Conservation (phyloP, 2,797 vertebrate species). For the Uromys caudimaculatus region DNA sequence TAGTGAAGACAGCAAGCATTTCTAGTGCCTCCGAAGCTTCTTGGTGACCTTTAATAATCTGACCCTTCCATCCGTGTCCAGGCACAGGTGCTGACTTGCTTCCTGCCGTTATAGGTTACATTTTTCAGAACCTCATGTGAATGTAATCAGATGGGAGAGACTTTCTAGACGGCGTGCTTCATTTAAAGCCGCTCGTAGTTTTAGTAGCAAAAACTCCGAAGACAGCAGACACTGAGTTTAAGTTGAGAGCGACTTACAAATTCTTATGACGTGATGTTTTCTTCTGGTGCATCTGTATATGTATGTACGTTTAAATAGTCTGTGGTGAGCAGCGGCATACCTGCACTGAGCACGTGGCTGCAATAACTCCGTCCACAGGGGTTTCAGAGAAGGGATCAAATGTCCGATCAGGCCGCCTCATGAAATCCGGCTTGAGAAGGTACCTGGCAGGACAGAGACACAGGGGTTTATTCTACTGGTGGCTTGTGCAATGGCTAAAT, state of each 20-base stretch:
- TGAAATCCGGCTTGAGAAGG: constrained; percentile 97
- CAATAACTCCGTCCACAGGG: constrained; percentile 98
- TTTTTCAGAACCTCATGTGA: constrained; percentile 12
- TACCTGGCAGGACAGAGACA: constrained; percentile 81
- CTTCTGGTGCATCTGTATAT: background rate
- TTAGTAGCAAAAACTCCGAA: background rate
- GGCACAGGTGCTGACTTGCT: background rate
- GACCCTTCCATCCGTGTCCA: background rate
- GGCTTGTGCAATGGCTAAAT: background rate
- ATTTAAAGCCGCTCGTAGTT: background rate
- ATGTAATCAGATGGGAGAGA: background rate
- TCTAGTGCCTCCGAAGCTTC: background rate
- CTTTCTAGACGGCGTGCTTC: background rate
- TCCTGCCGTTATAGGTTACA: background rate
- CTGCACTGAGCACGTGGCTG: constrained; percentile 98
- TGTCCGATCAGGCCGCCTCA: constrained; percentile 96
- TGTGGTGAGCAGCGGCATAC: constrained; percentile 83
- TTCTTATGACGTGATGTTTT: background rate
- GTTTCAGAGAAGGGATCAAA: constrained; percentile 99
- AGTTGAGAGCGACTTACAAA: background rate
- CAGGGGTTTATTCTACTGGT: background rate
- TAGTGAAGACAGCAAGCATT: background rate
- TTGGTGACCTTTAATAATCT: background rate
- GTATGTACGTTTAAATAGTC: background rate
- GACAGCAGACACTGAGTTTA: background rate